Base-by-base conservation (phyloP, 2,113 vertebrate genomes). In the Lagopus muta region DNA sequence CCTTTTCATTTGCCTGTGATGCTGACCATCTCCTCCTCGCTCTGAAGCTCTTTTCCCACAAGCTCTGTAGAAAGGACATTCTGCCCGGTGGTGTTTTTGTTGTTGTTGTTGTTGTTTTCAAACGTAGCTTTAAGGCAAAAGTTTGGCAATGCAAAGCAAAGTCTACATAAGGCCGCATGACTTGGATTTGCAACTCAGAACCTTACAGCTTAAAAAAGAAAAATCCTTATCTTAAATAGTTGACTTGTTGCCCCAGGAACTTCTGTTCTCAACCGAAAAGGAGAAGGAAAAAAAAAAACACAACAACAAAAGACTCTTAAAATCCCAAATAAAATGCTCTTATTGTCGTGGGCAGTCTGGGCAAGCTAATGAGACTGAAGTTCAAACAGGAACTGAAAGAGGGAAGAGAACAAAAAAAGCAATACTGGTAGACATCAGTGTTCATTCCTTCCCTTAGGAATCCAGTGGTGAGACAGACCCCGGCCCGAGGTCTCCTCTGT, bases 131-230 rank as follows among this genome's bases (percentile, higher is more conserved):
- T 99, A 99, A 99, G 99, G 99, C 99, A 98, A 97, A 98, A 97
- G 91, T 97, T 98, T 98, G 98, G 98, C 98, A 98, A 98, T 98
- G 97, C 97, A 97, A 98, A 98, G 98, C 97, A 92, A 97, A 98
- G 98, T 98, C 98, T 98, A 98, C 98, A 82, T 99, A 99, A 99
- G 99, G 99, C 99, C 98, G 98, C 98, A 96, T 98, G 98, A 98
- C 95, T 94, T 96, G 97, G 97, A 86, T 95, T 96, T 97, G 96
- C 97, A 95, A 96, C 91, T 96, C 94, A 92, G 96, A 96, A 96
- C 84, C 89, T 97, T 97, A 97, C 95, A 97, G 96, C 96, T 96
- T 62, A 81, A 78, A 54, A 84, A 66, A 50, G 45, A 81, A 61
- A 18, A 28, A 32, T 66, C 80, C 57, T 89, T 81, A 38, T 94